Evolutionary conservation across 1,140 invertebrate genomes (phyloP), one percentile per base, ranked within the genome.

Genomic region (Cotesia chilonis): DNA sequence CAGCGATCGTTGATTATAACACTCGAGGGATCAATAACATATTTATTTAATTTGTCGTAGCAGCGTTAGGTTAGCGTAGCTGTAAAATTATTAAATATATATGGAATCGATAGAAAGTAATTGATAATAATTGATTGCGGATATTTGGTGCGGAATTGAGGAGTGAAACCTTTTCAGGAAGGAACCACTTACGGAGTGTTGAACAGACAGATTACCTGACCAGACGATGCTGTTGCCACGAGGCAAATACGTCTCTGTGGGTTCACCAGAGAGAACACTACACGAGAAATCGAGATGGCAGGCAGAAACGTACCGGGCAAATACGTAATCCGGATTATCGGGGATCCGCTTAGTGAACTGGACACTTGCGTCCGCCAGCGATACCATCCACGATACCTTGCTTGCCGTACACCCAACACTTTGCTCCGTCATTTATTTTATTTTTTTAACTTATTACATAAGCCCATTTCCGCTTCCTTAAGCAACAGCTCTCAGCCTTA

Each of bases 271-370:
- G 41, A 47, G 41, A 76, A 76, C 60, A 77, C 55, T 20, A 75
- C 73, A 76, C 70, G 70, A 72, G 77, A 82, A 82, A 86, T 84
- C 82, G 79, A 84, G 83, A 84, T 84, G 81, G 77, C 80, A 82
- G 79, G 77, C 79, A 78, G 78, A 76, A 47, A 47, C 41, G 41
- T 47, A 81, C 79, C 79, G 73, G 75, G 81, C 80, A 85, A 87
- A 84, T 81, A 82, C 82, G 80, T 87, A 86, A 87, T 85, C 84
- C 84, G 84, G 83, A 85, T 87, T 86, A 87, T 85, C 79, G 83
- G 80, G 79, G 81, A 87, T 87, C 84, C 84, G 84, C 85, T 87
- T 87, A 87, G 80, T 78, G 81, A 77, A 80, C 78, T 77, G 83
- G 80, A 86, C 84, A 86, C 84, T 86, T 87, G 84, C 80, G 78